Base-by-base conservation (phyloP, 2,888 invertebrate species). In the Acheta domesticus region DNA sequence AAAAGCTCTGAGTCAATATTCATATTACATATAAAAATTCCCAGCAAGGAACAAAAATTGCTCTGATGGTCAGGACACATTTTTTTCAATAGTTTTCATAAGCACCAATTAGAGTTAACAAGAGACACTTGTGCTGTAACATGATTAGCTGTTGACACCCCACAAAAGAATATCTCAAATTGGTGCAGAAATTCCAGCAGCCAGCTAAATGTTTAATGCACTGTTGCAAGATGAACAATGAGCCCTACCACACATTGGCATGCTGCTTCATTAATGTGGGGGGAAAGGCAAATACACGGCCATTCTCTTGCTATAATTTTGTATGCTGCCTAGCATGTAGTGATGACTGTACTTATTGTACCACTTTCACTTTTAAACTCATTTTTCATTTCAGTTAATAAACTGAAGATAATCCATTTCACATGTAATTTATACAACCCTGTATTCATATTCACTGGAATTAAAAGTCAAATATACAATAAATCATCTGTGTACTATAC, bases 1-100 rank as follows among this genome's bases (percentile, higher is more conserved):
- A 62, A 62, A 62, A 62, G 14, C 16, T 62, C n/a, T 62, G 14
- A 14, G 62, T 62, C 62, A 62, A 19, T 62, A 62, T 36, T 36
- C 62, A 62, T 62, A 62, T 62, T 62, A 62, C 62, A 62, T 36
- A 36, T 36, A 36, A 36, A 62, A 62, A 62, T 62, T 62, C 62
- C 62, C 62, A 62, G 62, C 62, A 62, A 62, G 62, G 62, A 62
- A 62, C 62, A 19, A 62, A 62, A 62, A 62, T 62, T 19, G 62
- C 62, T 62, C n/a, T 62, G 62, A 62, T 62, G 62, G 62, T 62
- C 62, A 62, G 62, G 62, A 62, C 62, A 62, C 62, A 62, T 62
- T n/a, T 62, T 36, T 36, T 62, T 62, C 62, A 62, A n/a, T 62
- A 62, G 36, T 36, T 62, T 62, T n/a, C 62, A 19, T 62, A 62